Percentiles rank a stretch among this genome's conserved stretches.
These are phyloP conservation scores for Bambusicola thoracicus DNA, from an alignment of 2,113 vertebrate species.

Conservation along the genomic window DNA sequence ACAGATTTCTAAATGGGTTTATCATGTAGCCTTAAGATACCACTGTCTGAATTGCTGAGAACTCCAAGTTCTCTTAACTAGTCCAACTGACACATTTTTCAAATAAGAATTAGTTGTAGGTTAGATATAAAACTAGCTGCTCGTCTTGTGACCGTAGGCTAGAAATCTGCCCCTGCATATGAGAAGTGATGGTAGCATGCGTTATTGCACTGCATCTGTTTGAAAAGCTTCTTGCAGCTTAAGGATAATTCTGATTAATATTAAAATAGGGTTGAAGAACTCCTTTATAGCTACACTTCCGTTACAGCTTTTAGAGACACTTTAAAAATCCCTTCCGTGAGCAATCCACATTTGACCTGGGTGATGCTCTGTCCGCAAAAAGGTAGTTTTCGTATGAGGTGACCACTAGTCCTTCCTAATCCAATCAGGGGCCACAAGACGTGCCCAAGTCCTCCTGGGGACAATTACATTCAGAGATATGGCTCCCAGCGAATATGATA, in stretches of 20 bases:
- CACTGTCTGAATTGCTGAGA: neutral
- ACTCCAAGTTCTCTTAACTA: neutral
- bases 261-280: neutral
- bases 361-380: neutral
- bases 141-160: neutral
- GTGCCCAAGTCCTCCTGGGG: neutral
- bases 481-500: neutral
- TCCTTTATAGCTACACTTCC: neutral
- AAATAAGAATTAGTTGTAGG: neutral
- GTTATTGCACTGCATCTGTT: neutral
- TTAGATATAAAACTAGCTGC: neutral
- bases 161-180: neutral
- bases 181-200: fast-evolving
- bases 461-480: neutral
- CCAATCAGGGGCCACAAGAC: neutral
- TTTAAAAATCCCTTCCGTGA: neutral
- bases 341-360: fast-evolving
- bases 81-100: neutral
- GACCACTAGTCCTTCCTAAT: neutral
- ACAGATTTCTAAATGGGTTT: neutral
- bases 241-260: neutral
- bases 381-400: neutral
- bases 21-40: neutral
- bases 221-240: neutral
- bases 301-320: neutral